Evolutionary conservation across 2,888 invertebrate genomes (phyloP).

Genomic region (Endomychus coccineus): DNA sequence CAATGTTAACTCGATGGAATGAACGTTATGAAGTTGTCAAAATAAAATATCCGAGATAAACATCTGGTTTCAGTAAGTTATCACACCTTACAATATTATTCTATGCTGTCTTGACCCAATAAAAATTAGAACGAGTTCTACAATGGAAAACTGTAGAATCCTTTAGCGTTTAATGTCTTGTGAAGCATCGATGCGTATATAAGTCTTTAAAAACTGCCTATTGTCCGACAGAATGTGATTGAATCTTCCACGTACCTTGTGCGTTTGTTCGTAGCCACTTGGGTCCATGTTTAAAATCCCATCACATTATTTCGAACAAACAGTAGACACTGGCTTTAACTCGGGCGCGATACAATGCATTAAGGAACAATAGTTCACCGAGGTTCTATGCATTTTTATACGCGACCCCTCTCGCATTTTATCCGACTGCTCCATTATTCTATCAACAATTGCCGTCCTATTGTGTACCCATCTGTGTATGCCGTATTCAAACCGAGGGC

Average conservation of each 20-base stretch:
- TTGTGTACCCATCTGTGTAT: conserved; percentile 43
- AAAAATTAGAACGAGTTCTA: too few relatives aligned
- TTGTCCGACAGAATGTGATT: conserved; percentile 4
- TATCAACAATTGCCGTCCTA: conserved; percentile 39
- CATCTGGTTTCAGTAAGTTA: too few relatives aligned
- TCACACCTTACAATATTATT: too few relatives aligned
- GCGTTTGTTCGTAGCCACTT: conserved; percentile 12
- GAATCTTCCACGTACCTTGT: conserved; percentile 13
- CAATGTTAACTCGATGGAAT: too few relatives aligned
- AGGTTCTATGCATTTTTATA: conserved; percentile 30
- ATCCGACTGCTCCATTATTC: conserved; percentile 42
- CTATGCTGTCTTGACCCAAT: too few relatives aligned
- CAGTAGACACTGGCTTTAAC: too few relatives aligned
- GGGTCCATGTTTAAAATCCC: conserved; percentile 30
- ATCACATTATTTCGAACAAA: conserved; percentile 33
- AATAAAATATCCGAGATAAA: too few relatives aligned
- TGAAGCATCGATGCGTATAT: neutral
- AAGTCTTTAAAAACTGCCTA: neutral
- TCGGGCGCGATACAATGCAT: too few relatives aligned
- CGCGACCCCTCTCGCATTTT: conserved; percentile 31
- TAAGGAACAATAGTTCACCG: conserved; percentile 33
- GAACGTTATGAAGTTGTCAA: too few relatives aligned
- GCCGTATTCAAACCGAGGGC: too few relatives aligned
- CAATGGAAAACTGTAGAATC: too few relatives aligned
- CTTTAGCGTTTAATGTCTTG: neutral